Evolutionary conservation across 1,140 invertebrate genomes (phyloP).

Genomic region (Listronotus bonariensis): DNA sequence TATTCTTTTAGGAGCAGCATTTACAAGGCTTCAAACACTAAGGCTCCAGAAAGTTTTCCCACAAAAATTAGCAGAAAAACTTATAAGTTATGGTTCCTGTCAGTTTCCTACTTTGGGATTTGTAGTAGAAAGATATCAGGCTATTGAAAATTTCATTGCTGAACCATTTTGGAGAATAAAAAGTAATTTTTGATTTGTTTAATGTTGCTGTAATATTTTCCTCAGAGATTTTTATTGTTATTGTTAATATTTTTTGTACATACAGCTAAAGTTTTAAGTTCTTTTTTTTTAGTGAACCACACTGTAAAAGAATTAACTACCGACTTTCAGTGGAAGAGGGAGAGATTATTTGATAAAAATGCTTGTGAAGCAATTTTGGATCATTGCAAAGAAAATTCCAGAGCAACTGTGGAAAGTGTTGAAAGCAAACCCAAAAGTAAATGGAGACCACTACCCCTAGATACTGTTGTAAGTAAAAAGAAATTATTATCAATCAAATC

Average conservation of each 20-base stretch:
- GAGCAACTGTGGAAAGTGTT: conserved; percentile 81
- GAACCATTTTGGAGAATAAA: conserved; percentile 94
- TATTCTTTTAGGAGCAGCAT: conserved; percentile 79
- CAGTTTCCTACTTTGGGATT: conserved; percentile 98
- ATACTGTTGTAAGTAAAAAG: conserved; percentile 84
- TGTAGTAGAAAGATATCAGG: conserved; percentile 88
- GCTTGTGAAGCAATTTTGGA: conserved; percentile 81
- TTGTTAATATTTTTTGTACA: conserved; percentile 2
- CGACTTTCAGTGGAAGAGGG: conserved; percentile 90
- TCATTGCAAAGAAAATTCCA: conserved; percentile 74
- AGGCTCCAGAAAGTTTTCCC: conserved; percentile 87
- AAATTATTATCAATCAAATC: background rate
- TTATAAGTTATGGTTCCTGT: conserved; percentile 97
- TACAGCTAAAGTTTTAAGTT: background rate
- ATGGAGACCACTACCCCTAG: conserved; percentile 93
- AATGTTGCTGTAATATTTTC: too few relatives aligned
- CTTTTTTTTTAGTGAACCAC: conserved; percentile 69
- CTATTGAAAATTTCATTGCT: conserved; percentile 85
- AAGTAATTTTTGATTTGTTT: conserved; percentile 55
- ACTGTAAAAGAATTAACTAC: conserved; percentile 71
- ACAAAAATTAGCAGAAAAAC: conserved; percentile 69
- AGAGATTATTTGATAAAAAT: conserved; percentile 86
- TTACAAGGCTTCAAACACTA: conserved; percentile 98
- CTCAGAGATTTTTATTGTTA: too few relatives aligned
- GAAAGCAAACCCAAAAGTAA: conserved; percentile 91